Percentiles rank a stretch among this genome's conserved stretches.
Evolutionary conservation across 2,113 vertebrate species (phyloP).

Genomic region (Stegastes partitus): DNA sequence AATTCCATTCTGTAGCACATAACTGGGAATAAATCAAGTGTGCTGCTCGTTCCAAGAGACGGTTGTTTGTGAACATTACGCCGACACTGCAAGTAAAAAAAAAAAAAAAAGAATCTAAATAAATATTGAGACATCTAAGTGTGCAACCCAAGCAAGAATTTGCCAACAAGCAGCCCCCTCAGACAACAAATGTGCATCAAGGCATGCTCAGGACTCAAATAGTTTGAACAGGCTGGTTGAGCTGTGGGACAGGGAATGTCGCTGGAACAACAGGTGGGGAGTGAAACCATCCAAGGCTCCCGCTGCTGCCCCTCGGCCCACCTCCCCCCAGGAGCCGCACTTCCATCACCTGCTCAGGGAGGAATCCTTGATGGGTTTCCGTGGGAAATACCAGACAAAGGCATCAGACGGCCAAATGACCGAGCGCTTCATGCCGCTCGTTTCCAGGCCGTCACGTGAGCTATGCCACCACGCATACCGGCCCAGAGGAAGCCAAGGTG

Average conservation of each 20-base stretch:
- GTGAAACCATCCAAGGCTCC: constrained; percentile 74
- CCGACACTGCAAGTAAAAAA: background rate
- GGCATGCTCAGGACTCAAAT: constrained; percentile 78
- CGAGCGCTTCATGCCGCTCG: constrained; percentile 55
- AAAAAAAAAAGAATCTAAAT: constrained; percentile 4
- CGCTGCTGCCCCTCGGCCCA: constrained; percentile 44
- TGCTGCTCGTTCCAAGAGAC: constrained; percentile 38
- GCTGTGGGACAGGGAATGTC: constrained; percentile 74
- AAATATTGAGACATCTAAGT: constrained; percentile 64
- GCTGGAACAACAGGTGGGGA: constrained; percentile 81
- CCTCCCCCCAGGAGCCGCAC: constrained; percentile 50
- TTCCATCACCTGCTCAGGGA: constrained; percentile 83
- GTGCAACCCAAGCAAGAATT: constrained; percentile 44
- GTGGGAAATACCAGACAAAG: constrained; percentile 79
- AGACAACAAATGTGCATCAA: constrained; percentile 77
- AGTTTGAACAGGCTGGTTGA: constrained; percentile 78
- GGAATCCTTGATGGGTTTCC: constrained; percentile 77
- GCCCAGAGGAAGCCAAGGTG: constrained; percentile 54
- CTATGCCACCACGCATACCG: background rate
- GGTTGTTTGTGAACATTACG: constrained; percentile 33
- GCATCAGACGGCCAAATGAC: constrained; percentile 42
- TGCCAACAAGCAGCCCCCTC: constrained; percentile 47
- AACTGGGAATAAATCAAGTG: constrained; percentile 35
- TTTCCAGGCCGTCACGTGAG: constrained; percentile 26
- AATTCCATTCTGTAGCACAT: constrained; percentile 48